phyloP scores from a whole-genome alignment of 2,113 vertebrate species.

The Sorex araneus region DNA sequence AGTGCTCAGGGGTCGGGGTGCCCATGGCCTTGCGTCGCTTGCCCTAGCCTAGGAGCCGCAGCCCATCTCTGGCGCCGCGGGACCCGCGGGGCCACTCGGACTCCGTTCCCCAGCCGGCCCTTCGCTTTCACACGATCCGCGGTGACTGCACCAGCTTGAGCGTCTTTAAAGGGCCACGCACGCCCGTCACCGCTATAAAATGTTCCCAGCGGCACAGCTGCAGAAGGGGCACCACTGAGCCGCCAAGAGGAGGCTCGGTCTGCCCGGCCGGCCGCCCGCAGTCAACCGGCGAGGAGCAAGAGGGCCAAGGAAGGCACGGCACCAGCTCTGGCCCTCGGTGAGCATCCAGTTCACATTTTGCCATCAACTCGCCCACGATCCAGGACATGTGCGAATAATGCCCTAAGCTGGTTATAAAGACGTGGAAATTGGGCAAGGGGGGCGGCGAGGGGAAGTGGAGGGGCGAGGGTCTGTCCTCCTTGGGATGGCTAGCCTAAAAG shows the following conservation, averaged over 20 bases:
- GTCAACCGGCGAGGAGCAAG: background rate
- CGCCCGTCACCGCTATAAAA: constrained; percentile 77
- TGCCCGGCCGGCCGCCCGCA: constrained; percentile 46
- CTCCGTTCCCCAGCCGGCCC: constrained; percentile 80
- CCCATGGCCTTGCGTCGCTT: background rate
- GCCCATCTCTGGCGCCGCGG: background rate
- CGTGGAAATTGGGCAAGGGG: constrained; percentile 77
- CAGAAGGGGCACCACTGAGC: constrained; percentile 66
- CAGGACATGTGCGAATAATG: constrained; percentile 85
- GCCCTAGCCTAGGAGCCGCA: background rate
- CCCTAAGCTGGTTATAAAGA: constrained; percentile 81
- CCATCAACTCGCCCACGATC: constrained; percentile 79
- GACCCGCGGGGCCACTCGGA: constrained; percentile 30
- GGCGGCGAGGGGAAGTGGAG: background rate
- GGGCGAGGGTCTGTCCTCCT: constrained; percentile 73
- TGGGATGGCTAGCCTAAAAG: constrained; percentile 75
- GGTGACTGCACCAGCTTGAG: constrained; percentile 83
- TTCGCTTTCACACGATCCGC: constrained; percentile 79
- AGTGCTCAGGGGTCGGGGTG: background rate
- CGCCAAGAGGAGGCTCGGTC: constrained; percentile 40
- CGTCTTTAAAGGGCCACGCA: constrained; percentile 85
- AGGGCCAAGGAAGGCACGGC: constrained; percentile 24
- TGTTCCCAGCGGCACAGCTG: constrained; percentile 70
- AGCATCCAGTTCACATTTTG: constrained; percentile 86
- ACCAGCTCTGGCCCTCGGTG: constrained; percentile 68